Base-by-base conservation (phyloP, 2,888 invertebrate genomes). In the Agriopis leucophaearia region DNA sequence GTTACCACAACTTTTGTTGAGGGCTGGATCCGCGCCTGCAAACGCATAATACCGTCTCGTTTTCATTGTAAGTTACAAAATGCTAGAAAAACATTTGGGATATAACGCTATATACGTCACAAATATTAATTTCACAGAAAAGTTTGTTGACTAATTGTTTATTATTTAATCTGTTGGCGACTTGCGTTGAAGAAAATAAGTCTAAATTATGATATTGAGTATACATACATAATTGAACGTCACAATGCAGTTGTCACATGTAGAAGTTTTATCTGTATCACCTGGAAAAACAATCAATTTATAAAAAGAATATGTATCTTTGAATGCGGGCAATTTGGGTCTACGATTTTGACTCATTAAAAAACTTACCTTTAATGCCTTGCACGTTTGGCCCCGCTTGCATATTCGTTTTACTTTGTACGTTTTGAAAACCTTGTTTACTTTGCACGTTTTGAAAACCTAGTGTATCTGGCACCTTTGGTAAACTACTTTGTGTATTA, bases 201-300 rank as follows among this genome's bases (percentile, higher is more conserved):
- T 4, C 57, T 9, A 38, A 38, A 38, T 38, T 47, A 48, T 27
- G 12, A 50, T 27, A 50, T 9, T 50, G 36, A 5, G n/a, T n/a
- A 45, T 60, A 66, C 72, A 45, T 67, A 72, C 72, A 55, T 69
- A 54, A n/a, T 47, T 40, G 18, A 62, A 62, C 45, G 47, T 0
- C 15, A 62, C 54, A n/a, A 47, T 64, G 8, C 44, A 35, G 36
- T 10, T 6, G 12, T 48, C 48, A 27, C 48, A 27, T 1, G 12
- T 12, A 9, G 18, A 27, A 48, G 0, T 12, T 5, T 1, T 10
- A 0, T 48, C 27, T 9, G 5, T 27, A 27, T 12, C 27, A 48
- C 48, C 48, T 48, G 48, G 12, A 18, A 48, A 12, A 47, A 9
- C n/a, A 47, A 47, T 16, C 3, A 47, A 44, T 16, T 7, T 16